Conservation (phyloP, 92 coral and sea anemone genomes). For the Epizoanthus illoricatus region DNA sequence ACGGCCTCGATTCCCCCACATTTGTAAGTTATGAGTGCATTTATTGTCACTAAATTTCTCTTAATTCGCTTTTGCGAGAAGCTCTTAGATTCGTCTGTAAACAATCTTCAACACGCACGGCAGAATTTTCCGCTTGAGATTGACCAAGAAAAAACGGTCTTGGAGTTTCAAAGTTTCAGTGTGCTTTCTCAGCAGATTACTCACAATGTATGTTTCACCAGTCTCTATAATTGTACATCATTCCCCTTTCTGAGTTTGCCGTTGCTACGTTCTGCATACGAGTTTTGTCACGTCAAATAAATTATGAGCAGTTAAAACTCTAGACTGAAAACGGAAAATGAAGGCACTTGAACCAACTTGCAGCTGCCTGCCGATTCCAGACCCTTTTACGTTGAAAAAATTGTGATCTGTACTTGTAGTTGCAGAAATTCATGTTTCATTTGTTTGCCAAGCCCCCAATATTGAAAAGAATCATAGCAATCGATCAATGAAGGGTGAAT, state of each 20-base stretch:
- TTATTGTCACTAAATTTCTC: no score
- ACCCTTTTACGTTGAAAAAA: no score
- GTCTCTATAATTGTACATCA: not conserved
- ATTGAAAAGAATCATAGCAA: conserved; percentile 4
- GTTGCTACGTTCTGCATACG: not conserved
- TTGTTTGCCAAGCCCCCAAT: no score
- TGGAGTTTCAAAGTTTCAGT: not conserved
- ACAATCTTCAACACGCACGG: not conserved
- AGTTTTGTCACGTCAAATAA: not conserved
- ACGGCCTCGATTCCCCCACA: conserved; percentile 31
- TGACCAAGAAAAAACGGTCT: not conserved
- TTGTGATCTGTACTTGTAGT: no score
- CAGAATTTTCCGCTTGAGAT: not conserved
- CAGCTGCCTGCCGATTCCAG: conserved; percentile 9
- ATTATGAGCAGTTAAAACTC: not conserved
- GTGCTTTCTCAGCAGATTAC: not conserved
- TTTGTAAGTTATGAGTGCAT: conserved; percentile 37
- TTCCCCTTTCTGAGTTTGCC: conserved; percentile 4
- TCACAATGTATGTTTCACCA: conserved; percentile 13
- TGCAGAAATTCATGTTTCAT: no score
- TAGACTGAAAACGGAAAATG: conserved; percentile 12
- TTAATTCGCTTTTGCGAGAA: not conserved
- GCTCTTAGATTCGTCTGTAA: conserved; percentile 11
- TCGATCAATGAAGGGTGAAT: conserved; percentile 4
- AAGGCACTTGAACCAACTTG: not conserved